phyloP scores from a whole-genome alignment of 2,888 invertebrate genomes.

The Dinocampus coccinellae region DNA sequence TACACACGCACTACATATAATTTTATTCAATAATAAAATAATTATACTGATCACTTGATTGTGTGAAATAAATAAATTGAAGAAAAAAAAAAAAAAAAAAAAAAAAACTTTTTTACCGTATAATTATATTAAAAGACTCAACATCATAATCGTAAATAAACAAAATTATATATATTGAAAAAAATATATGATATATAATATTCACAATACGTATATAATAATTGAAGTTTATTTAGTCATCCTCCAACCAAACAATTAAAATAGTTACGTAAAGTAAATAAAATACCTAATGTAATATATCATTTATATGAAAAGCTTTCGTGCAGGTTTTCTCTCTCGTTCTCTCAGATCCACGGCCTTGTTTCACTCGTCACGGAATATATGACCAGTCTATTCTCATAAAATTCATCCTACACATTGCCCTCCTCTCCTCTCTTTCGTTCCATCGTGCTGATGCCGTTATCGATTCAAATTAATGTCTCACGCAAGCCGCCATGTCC shows the following conservation, averaged over 20 bases:
- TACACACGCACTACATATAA: background rate
- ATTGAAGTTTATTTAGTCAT: too few species aligned
- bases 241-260: background rate
- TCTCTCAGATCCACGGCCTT: too few species aligned
- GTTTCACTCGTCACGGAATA: slow-evolving; percentile 41
- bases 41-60: background rate
- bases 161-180: too few species aligned
- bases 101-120: too few species aligned
- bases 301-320: background rate
- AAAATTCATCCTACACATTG: slow-evolving; percentile 28
- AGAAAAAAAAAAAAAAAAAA: too few species aligned
- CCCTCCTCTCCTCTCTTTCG: slow-evolving; percentile 13
- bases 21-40: background rate
- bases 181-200: too few species aligned
- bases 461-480: slow-evolving; percentile 49
- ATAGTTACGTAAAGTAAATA: background rate
- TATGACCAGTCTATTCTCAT: slow-evolving; percentile 30
- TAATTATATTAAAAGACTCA: background rate
- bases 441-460: slow-evolving; percentile 19
- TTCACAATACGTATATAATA: too few species aligned
- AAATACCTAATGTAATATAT: background rate
- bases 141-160: background rate
- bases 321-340: background rate
- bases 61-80: background rate
- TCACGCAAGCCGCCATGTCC: slow-evolving; percentile 26